Conservation (phyloP, 2,113 vertebrate genomes). For the Petromus typicus region DNA sequence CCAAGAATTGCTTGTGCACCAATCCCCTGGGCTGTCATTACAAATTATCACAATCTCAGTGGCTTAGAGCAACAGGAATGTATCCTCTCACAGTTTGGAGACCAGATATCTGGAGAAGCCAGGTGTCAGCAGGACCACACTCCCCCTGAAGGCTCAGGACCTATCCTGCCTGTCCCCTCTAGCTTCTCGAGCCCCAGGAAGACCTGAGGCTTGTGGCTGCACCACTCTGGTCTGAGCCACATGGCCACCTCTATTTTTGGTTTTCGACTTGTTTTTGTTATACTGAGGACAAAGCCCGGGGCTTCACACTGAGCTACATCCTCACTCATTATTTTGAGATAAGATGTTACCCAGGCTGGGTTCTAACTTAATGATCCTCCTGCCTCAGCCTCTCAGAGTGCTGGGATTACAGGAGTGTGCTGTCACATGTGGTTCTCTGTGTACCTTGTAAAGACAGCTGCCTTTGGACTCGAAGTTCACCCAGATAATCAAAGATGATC, state of each 20-base stretch:
- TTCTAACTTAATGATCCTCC: neutral
- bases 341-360: neutral
- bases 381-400: neutral
- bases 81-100: too few species aligned
- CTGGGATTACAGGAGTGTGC: neutral
- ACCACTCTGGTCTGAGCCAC: neutral
- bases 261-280: neutral
- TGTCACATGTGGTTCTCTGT: neutral
- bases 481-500: neutral
- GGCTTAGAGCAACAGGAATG: neutral
- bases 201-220: rapidly evolving
- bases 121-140: rapidly evolving
- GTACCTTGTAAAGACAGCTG: rapidly evolving
- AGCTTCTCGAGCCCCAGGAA: neutral
- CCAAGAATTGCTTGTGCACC: neutral
- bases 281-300: neutral
- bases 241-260: neutral
- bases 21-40: rapidly evolving
- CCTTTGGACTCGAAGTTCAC: neutral
- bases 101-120: neutral
- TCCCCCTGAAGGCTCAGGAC: rapidly evolving
- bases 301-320: neutral
- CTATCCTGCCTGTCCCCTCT: neutral
- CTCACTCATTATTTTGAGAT: neutral
- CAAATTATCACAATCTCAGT: neutral